A percentile compares a stretch with the other conserved stretches of the same genome.
phyloP scores from a whole-genome alignment of 53 echinoderm and acorn worm genomes.

The Paelopatides confundens region DNA sequence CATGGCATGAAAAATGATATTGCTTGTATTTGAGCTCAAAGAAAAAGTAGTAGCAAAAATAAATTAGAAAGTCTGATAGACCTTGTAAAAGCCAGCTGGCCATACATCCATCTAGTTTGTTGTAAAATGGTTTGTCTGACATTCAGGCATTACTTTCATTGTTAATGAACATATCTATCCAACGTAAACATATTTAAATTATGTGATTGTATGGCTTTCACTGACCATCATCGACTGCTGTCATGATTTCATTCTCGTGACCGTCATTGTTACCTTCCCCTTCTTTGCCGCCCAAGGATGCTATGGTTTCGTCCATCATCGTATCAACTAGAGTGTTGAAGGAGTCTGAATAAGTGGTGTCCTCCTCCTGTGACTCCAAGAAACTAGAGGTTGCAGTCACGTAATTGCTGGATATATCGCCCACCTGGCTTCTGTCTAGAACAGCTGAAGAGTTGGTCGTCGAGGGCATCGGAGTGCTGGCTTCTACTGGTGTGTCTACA shows the following conservation, averaged over 20 bases:
- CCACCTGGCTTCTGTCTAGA: background rate
- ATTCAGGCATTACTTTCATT: no score
- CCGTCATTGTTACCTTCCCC: background rate
- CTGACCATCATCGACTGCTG: background rate
- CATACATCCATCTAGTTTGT: no score
- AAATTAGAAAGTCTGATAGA: no score
- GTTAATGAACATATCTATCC: no score
- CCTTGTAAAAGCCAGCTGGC: no score
- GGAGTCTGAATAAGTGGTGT: background rate
- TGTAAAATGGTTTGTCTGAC: no score
- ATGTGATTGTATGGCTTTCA: background rate
- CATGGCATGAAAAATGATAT: no score
- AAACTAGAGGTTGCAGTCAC: conserved; percentile 16
- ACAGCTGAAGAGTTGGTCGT: conserved; percentile 5
- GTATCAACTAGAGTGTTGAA: conserved; percentile 20
- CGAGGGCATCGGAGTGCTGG: conserved; percentile 57
- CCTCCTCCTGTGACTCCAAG: background rate
- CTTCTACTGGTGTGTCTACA: conserved; percentile 24
- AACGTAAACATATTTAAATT: no score
- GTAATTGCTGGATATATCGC: background rate
- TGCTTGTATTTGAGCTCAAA: no score
- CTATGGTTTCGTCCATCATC: conserved; percentile 26
- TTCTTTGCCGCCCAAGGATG: background rate
- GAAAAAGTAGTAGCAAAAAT: no score
- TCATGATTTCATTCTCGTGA: background rate